Percentiles rank a stretch among this genome's conserved stretches.
Conservation (phyloP, 2,113 vertebrate genomes). For the Microtus pennsylvanicus region DNA sequence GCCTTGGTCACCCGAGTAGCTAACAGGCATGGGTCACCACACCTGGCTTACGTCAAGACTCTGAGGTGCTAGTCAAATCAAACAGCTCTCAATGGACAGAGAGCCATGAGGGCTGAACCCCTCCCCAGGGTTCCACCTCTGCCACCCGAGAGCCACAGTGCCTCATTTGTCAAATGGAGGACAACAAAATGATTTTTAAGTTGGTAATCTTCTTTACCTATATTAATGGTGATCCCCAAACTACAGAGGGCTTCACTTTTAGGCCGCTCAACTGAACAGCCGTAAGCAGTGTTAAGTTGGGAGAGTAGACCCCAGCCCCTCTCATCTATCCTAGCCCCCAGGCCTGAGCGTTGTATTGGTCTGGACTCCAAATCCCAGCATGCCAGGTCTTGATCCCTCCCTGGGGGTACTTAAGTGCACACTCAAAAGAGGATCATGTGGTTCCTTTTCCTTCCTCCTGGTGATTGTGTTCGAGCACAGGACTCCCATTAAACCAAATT, state of each 20-base stretch:
- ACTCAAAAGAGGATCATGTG: too few species aligned
- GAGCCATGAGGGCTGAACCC: neutral
- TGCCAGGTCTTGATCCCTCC: too few species aligned
- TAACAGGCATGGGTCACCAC: neutral
- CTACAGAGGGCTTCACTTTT: fast-evolving
- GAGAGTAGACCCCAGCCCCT: too few species aligned
- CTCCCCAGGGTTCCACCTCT: neutral
- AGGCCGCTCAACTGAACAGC: neutral
- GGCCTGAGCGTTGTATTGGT: too few species aligned
- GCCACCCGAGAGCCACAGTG: neutral
- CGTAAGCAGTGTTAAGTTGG: too few species aligned
- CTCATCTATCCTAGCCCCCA: too few species aligned
- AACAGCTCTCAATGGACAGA: neutral
- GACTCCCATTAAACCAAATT: too few species aligned
- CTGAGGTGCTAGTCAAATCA: fast-evolving
- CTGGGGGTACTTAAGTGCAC: too few species aligned
- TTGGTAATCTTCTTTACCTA: neutral
- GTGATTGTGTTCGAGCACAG: too few species aligned
- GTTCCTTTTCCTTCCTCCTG: too few species aligned
- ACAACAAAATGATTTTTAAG: slow-evolving; percentile 28
- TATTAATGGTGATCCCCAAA: slow-evolving; percentile 3
- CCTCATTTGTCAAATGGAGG: slow-evolving; percentile 54
- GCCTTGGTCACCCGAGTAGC: neutral
- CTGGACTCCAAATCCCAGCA: too few species aligned
- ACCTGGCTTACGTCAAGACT: neutral